phyloP scores from a whole-genome alignment of 2,113 vertebrate species.

The Peromyscus maniculatus region DNA sequence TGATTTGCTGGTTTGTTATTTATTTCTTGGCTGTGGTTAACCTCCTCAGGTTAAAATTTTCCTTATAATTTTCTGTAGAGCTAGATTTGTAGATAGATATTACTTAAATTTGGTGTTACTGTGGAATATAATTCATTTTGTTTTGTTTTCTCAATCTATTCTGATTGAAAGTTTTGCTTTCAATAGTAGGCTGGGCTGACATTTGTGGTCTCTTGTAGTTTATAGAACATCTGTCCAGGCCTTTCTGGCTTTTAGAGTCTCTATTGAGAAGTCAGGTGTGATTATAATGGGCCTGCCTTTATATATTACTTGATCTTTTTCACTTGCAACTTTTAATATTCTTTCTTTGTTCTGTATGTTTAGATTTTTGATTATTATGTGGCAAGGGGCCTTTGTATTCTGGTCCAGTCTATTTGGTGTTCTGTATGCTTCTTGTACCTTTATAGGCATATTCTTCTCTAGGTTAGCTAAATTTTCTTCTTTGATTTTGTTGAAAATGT shows the following conservation, averaged over 20 bases:
- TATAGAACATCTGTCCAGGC: background rate
- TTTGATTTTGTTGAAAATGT: background rate
- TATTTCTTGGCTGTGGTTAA: background rate
- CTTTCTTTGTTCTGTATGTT: background rate
- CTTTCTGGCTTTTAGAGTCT: background rate
- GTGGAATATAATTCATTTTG: background rate
- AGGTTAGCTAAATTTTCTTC: background rate
- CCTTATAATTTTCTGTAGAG: background rate
- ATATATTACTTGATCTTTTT: background rate
- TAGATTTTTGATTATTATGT: background rate
- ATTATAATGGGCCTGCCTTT: background rate
- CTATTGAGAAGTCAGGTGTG: background rate
- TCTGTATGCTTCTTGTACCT: background rate
- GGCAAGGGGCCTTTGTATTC: background rate
- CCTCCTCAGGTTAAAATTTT: background rate
- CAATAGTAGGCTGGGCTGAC: background rate
- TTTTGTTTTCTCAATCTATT: background rate
- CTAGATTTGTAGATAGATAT: background rate
- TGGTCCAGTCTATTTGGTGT: background rate
- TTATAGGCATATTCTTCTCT: background rate
- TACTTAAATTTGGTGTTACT: background rate
- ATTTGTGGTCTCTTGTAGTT: background rate
- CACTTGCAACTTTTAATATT: background rate
- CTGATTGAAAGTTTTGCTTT: background rate
- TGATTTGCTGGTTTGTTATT: background rate